Conservation (phyloP, 1,140 invertebrate species). For the Pectinophora gossypiella region DNA sequence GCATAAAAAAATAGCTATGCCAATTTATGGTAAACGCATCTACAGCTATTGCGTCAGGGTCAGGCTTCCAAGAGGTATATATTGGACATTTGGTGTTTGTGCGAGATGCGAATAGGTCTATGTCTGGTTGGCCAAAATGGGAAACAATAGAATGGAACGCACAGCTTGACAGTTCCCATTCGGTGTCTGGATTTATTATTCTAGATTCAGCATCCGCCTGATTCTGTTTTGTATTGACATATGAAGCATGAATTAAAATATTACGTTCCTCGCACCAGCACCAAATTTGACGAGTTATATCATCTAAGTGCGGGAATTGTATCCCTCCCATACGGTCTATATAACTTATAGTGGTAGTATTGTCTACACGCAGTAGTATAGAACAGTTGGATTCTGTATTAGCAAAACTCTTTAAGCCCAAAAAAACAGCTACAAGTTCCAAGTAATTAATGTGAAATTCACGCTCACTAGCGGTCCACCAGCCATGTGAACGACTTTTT, state of each 20-base stretch:
- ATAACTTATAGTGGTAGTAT: background rate
- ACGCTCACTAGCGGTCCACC: slow-evolving; percentile 20
- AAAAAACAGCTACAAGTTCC: background rate
- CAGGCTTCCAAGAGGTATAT: slow-evolving; percentile 11
- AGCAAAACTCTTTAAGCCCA: background rate
- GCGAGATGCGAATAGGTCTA: slow-evolving; percentile 1
- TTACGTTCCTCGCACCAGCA: slow-evolving; percentile 3
- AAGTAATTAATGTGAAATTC: background rate
- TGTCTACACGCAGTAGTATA: background rate
- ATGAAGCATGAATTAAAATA: slow-evolving; percentile 4
- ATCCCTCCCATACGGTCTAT: slow-evolving; percentile 3
- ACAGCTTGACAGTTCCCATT: slow-evolving; percentile 1
- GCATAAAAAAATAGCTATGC: background rate
- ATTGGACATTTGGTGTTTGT: slow-evolving; percentile 20
- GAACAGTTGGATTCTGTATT: background rate
- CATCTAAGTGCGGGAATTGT: slow-evolving; percentile 3
- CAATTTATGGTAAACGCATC: slow-evolving; percentile 11
- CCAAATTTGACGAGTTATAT: background rate
- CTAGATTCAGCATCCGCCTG: slow-evolving; percentile 4
- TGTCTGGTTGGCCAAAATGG: slow-evolving; percentile 7
- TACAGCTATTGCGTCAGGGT: slow-evolving; percentile 4
- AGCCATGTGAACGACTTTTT: slow-evolving; percentile 13
- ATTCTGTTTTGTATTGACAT: slow-evolving; percentile 9
- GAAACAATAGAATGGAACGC: slow-evolving; percentile 1
- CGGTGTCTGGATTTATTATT: slow-evolving; percentile 4